These are phyloP conservation scores for Ditylenchus weischeri DNA, from an alignment of 2,888 invertebrate genomes.

Conservation along the genomic window DNA sequence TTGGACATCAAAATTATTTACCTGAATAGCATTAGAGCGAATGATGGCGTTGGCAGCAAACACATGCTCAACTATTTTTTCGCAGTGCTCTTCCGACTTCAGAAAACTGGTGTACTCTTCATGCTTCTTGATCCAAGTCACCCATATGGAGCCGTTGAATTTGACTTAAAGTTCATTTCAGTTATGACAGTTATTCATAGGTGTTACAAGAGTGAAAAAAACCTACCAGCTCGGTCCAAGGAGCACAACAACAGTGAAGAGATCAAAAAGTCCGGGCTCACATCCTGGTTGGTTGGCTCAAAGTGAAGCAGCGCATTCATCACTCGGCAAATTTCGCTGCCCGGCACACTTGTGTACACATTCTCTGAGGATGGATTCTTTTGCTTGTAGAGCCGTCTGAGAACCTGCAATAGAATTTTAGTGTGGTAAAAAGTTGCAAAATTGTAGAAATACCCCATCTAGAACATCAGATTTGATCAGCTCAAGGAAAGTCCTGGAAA, in stretches of 20 bases:
- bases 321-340: slow-evolving; percentile 11
- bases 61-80: slow-evolving; percentile 11
- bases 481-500: slow-evolving; percentile 11
- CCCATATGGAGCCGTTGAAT: slow-evolving; percentile 48
- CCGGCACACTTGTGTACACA: slow-evolving; percentile 8
- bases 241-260: slow-evolving; percentile 22
- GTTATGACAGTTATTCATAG: neutral
- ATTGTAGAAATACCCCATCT: slow-evolving; percentile 1
- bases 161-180: slow-evolving; percentile 31
- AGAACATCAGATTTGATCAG: slow-evolving; percentile 6
- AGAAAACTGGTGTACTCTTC: slow-evolving; percentile 34
- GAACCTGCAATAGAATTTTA: slow-evolving; percentile 1
- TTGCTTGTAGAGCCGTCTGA: slow-evolving; percentile 10
- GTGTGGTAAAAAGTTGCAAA: neutral
- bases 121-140: slow-evolving; percentile 46
- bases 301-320: slow-evolving; percentile 16
- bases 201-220: neutral
- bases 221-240: slow-evolving; percentile 16
- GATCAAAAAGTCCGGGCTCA: slow-evolving; percentile 19
- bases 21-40: slow-evolving; percentile 25
- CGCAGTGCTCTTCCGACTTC: slow-evolving; percentile 36
- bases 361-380: slow-evolving; percentile 17
- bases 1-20: too few species aligned
- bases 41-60: slow-evolving; percentile 18
- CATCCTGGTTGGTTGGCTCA: slow-evolving; percentile 12